Evolutionary conservation across 2,888 invertebrate genomes (phyloP), one percentile per base, ranked within the genome.

Genomic region (Altica lythri): DNA sequence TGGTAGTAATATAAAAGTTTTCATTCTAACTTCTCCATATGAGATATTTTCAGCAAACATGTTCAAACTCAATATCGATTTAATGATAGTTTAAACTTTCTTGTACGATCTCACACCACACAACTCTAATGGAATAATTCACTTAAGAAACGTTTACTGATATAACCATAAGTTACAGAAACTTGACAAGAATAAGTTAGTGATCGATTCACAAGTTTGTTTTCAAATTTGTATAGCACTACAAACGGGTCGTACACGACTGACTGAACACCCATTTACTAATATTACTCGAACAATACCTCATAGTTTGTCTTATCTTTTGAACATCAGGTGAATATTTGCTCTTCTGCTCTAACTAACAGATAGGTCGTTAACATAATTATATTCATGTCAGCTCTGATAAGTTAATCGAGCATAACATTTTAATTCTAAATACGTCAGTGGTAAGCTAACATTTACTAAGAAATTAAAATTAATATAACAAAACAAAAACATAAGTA

Each of bases 71-170:
- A 14, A 34, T 34, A 34, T 9, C 8, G n/a, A n/a, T n/a, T n/a
- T n/a, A 12, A 34, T 16, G 16, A 46, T 34, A 46, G 46, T 35
- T 46, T 9, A 9, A 35, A 46, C 22, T 35, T n/a, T 46, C 35
- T 16, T 37, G 17, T 14, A 12, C 29, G 10, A 38, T 38, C 22
- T 22, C 6, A 14, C 32, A 17, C 29, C 14, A 53, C 46, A 46
- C 50, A 51, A 42, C 44, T 18, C 9, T 42, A 46, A 46, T 51
- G 29, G 43, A 53, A 53, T 38, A 29, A 53, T 53, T 47, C 53
- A 42, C 46, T 38, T 22, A 53, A 34, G 53, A 46, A 22, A 22
- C 42, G 47, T 47, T 45, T 27, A 35, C 47, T 22, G 32, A 32
- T 30, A 38, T 12, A 48, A 18, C 19, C 49, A 34, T 42, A 42